A percentile compares a stretch with the other conserved stretches of the same genome.
Evolutionary conservation across 1,140 invertebrate genomes (phyloP).

Genomic region (Drosophila ogumai): DNA sequence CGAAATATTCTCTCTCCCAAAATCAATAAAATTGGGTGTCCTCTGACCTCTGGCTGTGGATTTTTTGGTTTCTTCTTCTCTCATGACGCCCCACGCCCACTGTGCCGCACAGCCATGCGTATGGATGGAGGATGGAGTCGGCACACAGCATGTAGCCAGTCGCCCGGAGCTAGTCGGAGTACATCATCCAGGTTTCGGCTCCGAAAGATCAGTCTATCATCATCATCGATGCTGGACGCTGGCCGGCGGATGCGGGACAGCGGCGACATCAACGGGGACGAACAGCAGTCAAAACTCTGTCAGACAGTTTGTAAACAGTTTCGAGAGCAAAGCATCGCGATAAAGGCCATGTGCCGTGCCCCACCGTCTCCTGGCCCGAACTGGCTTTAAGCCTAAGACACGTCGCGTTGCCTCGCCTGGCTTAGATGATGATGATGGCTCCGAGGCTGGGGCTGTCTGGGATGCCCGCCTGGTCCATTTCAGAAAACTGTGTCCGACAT

Average conservation of each 20-base stretch:
- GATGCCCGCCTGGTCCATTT: constrained; percentile 53
- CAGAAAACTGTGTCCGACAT: constrained; percentile 78
- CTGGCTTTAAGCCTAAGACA: constrained; percentile 69
- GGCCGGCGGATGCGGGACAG: constrained; percentile 20
- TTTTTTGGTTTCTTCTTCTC: neutral
- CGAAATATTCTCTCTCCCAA: neutral
- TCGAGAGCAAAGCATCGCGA: constrained; percentile 67
- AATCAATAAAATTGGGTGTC: constrained; percentile 9
- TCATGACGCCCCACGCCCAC: constrained; percentile 60
- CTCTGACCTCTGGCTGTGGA: constrained; percentile 7
- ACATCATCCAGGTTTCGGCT: constrained; percentile 49
- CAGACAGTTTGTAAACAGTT: constrained; percentile 83
- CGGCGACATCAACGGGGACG: constrained; percentile 70
- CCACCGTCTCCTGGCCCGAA: neutral
- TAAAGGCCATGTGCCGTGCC: constrained; percentile 53
- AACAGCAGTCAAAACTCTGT: constrained; percentile 81
- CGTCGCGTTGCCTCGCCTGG: constrained; percentile 40
- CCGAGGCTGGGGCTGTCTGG: constrained; percentile 4
- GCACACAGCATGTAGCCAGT: constrained; percentile 64
- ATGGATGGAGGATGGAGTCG: constrained; percentile 2
- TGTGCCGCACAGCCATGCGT: constrained; percentile 57
- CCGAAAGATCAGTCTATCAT: constrained; percentile 76
- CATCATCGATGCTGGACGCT: constrained; percentile 31
- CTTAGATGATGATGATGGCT: constrained; percentile 64
- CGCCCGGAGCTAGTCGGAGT: constrained; percentile 63